A percentile compares a stretch with the other conserved stretches of the same genome.
Conservation (phyloP, 2,113 vertebrate species). For the Neotoma lepida region DNA sequence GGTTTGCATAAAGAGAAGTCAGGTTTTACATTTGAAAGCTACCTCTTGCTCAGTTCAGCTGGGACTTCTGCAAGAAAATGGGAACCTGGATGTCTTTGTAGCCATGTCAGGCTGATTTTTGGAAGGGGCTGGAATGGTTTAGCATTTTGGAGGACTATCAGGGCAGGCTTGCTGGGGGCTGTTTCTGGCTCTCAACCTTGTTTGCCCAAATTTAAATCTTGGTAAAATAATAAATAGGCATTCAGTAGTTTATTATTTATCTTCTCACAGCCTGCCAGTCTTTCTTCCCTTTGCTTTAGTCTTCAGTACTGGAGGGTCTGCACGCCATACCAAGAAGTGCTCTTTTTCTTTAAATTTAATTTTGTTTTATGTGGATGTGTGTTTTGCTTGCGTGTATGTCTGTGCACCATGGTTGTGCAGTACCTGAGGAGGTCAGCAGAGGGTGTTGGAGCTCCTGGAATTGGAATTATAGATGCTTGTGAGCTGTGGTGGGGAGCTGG, state of each 20-base stretch:
- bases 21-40: background rate
- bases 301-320: background rate
- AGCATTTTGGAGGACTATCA: constrained; percentile 17
- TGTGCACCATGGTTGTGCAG: background rate
- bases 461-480: background rate
- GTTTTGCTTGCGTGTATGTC: background rate
- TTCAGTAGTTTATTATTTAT: background rate
- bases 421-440: background rate
- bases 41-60: background rate
- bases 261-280: background rate
- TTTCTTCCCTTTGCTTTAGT: constrained; percentile 4
- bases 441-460: too few species aligned
- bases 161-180: background rate
- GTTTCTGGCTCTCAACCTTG: constrained; percentile 52
- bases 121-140: background rate
- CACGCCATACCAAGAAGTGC: rapidly evolving
- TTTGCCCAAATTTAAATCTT: constrained; percentile 57
- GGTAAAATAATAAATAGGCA: constrained; percentile 33
- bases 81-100: background rate
- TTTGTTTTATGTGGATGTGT: background rate
- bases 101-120: background rate
- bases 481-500: background rate
- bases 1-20: constrained; percentile 8
- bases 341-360: background rate
- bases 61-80: background rate